Conservation (phyloP, 2,888 invertebrate species). For the Hyles lineata region DNA sequence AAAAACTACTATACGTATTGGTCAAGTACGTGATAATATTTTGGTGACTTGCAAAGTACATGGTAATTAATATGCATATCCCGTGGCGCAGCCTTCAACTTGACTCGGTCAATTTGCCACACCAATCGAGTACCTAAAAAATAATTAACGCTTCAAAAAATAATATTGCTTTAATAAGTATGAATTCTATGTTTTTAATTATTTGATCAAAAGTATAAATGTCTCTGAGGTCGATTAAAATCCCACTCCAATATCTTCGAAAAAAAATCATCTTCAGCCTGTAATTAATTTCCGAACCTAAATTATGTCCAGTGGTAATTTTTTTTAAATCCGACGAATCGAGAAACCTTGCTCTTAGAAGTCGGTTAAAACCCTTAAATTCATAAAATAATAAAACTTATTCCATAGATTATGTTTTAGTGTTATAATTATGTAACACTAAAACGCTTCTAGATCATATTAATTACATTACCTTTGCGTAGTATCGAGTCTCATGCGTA, state of each 20-base stretch:
- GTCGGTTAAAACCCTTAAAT: too few relatives aligned
- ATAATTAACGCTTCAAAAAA: not conserved
- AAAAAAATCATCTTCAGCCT: too few relatives aligned
- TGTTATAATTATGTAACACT: constrained; percentile 1
- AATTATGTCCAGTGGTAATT: too few relatives aligned
- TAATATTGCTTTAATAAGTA: not conserved
- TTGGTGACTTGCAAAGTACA: constrained; percentile 6
- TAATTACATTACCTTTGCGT: too few relatives aligned
- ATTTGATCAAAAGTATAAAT: not conserved
- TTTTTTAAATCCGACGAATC: too few relatives aligned
- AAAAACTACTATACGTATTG: not conserved
- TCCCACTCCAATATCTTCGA: not conserved
- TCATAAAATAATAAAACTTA: too few relatives aligned
- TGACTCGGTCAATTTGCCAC: not conserved
- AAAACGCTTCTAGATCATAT: not conserved
- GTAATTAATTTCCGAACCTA: too few relatives aligned
- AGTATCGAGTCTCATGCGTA: too few relatives aligned
- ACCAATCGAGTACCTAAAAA: not conserved
- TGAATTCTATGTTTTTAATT: too few relatives aligned
- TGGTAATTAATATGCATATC: constrained; percentile 1
- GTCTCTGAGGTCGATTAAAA: not conserved
- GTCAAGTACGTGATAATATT: constrained; percentile 20
- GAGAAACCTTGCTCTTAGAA: too few relatives aligned
- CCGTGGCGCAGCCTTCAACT: not conserved
- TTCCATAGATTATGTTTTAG: too few relatives aligned